These are phyloP conservation scores for Drosophila barbarae DNA, from an alignment of 2,888 invertebrate genomes.

Conservation along the genomic window DNA sequence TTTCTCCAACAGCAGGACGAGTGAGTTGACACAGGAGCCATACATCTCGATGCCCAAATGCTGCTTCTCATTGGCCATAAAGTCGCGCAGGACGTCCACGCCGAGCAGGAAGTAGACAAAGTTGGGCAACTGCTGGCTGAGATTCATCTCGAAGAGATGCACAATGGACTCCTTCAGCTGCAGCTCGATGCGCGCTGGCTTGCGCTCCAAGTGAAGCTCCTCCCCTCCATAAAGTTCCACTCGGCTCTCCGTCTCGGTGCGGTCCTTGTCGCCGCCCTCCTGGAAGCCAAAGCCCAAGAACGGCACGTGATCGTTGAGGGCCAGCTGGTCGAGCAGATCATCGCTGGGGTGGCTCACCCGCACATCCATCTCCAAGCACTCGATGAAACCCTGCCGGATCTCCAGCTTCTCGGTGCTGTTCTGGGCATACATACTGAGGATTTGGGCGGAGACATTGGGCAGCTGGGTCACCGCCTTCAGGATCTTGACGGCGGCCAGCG, in stretches of 20 bases:
- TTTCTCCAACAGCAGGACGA: constrained; percentile 85
- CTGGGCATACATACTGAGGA: constrained; percentile 87
- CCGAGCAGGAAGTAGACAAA: constrained; percentile 93
- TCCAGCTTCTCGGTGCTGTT: constrained; percentile 82
- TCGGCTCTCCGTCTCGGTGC: neutral
- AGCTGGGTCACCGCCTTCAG: constrained; percentile 84
- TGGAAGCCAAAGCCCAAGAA: constrained; percentile 14
- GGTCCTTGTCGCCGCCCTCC: constrained; percentile 2
- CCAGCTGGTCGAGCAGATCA: constrained; percentile 12
- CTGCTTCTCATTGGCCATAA: constrained; percentile 88
- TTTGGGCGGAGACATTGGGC: constrained; percentile 85
- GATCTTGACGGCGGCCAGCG: constrained; percentile 85
- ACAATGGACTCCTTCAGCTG: constrained; percentile 84
- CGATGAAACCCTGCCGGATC: constrained; percentile 91
- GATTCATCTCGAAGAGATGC: constrained; percentile 87
- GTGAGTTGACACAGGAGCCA: constrained; percentile 88
- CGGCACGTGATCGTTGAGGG: constrained; percentile 24
- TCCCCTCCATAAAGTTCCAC: neutral
- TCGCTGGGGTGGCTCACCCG: constrained; percentile 4
- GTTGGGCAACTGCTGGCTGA: constrained; percentile 90
- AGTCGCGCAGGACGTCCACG: constrained; percentile 89
- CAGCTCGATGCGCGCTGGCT: constrained; percentile 66
- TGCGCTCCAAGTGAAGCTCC: constrained; percentile 20
- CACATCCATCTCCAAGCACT: constrained; percentile 86
- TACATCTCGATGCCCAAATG: constrained; percentile 87